phyloP scores from a whole-genome alignment of 2,113 vertebrate genomes.

The Clarias magur region DNA sequence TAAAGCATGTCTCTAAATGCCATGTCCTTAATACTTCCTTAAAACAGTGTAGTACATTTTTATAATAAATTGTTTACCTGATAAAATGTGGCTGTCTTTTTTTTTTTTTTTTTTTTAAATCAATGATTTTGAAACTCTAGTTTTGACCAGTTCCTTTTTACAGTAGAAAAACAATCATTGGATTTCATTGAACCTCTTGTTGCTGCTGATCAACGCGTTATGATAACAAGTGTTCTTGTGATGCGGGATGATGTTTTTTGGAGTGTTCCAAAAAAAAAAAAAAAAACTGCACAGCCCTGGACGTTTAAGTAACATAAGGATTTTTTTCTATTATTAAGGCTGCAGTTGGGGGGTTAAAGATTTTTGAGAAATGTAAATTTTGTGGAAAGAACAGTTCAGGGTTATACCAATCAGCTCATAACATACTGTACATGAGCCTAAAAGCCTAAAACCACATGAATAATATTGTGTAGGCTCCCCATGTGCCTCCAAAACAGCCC shows the following conservation, averaged over 20 bases:
- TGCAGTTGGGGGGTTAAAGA: background rate
- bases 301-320: background rate
- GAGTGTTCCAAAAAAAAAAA: slow-evolving; percentile 15
- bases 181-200: background rate
- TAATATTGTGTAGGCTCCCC: too few relatives aligned
- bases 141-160: background rate
- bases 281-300: slow-evolving; percentile 9
- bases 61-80: slow-evolving; percentile 78
- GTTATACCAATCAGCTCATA: too few relatives aligned
- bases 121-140: background rate
- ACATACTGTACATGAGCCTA: too few relatives aligned
- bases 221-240: background rate
- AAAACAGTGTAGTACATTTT: slow-evolving; percentile 73
- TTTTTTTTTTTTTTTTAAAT: slow-evolving; percentile 3
- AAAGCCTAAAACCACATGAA: too few relatives aligned
- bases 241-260: background rate
- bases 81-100: slow-evolving; percentile 19
- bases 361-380: background rate
- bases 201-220: background rate
- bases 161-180: background rate
- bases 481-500: too few relatives aligned
- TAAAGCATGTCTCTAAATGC: slow-evolving; percentile 75
- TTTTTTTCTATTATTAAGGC: background rate
- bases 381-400: background rate
- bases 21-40: slow-evolving; percentile 73